Evolutionary conservation across 2,113 vertebrate species (phyloP).

Genomic region (Dinomys branickii): DNA sequence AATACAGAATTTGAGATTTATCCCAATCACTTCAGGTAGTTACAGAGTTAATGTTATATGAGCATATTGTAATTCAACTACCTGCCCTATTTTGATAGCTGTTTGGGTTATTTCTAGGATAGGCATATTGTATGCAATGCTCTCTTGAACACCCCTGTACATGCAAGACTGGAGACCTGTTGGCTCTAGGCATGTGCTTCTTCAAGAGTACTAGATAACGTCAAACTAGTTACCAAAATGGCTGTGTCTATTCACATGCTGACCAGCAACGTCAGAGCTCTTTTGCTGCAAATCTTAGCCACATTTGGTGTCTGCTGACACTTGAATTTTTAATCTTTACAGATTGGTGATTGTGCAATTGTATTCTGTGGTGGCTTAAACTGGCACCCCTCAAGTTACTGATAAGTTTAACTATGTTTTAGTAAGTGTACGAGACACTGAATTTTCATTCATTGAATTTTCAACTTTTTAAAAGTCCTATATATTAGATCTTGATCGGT

Average conservation of each 20-base stretch:
- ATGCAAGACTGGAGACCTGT: background rate
- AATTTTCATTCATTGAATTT: background rate
- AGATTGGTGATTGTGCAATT: no score
- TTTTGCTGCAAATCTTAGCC: background rate
- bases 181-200: background rate
- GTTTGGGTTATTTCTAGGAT: background rate
- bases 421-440: background rate
- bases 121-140: background rate
- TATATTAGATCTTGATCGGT: background rate
- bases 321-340: background rate
- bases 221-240: background rate
- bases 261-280: rapidly evolving
- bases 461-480: background rate
- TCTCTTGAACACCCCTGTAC: background rate
- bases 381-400: background rate
- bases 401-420: background rate
- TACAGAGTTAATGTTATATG: background rate
- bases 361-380: background rate
- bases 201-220: background rate
- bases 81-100: background rate
- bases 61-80: background rate
- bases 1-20: background rate
- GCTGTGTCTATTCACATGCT: background rate
- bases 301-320: background rate
- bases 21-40: background rate